A percentile compares a stretch with the other conserved stretches of the same genome.
These are phyloP conservation scores for Australoheros facetus DNA, from an alignment of 2,797 vertebrate genomes.

Conservation along the genomic window DNA sequence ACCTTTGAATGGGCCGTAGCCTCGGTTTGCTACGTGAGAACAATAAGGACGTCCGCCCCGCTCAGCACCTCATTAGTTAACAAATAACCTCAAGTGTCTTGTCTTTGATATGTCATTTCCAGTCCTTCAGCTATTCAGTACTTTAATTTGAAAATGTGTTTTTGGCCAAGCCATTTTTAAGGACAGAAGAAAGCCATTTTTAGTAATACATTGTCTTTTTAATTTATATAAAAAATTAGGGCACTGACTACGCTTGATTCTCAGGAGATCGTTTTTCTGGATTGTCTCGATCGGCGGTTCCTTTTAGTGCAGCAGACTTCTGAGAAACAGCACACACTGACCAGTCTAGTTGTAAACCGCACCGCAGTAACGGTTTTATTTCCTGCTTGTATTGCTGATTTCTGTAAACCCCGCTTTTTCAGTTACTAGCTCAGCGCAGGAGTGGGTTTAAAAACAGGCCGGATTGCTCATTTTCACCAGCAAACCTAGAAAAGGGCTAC, in stretches of 20 bases:
- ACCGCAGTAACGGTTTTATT: neutral
- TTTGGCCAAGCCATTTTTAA: constrained; percentile 51
- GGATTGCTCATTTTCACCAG: constrained; percentile 67
- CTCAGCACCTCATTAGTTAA: constrained; percentile 27
- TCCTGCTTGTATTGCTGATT: neutral
- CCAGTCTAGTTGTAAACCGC: neutral
- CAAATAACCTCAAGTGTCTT: constrained; percentile 10
- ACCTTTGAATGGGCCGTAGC: constrained; percentile 74
- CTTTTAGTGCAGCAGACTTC: constrained; percentile 53
- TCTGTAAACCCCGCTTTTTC: neutral
- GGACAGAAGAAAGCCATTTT: constrained; percentile 62
- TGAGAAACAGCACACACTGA: constrained; percentile 28
- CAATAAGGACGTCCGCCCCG: constrained; percentile 29
- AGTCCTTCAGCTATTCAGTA: constrained; percentile 19
- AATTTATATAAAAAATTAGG: constrained; percentile 22
- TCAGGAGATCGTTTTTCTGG: constrained; percentile 40
- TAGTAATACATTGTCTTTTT: constrained; percentile 12
- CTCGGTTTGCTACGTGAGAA: constrained; percentile 59
- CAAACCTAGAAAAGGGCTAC: constrained; percentile 69
- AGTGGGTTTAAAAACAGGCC: constrained; percentile 6
- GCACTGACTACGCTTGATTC: constrained; percentile 37
- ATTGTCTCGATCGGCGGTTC: constrained; percentile 24
- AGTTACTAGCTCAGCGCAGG: constrained; percentile 30
- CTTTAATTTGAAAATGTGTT: constrained; percentile 36
- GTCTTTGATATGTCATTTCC: constrained; percentile 29